Conservation (phyloP, 53 echinoderm and acorn worm species). For the Astropecten irregularis region DNA sequence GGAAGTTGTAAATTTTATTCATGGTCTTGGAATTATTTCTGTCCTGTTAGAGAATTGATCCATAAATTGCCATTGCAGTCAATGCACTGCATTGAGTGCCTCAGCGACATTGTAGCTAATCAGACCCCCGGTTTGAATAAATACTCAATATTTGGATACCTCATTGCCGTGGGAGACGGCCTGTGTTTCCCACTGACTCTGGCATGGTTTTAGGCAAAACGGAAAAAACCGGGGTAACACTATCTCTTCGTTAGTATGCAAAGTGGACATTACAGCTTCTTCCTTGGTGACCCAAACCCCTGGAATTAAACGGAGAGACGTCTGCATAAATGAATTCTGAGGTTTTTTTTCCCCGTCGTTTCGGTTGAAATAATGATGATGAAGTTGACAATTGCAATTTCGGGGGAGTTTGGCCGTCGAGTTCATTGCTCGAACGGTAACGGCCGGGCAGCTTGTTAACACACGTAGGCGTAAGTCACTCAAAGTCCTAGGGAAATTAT, state of each 20-base stretch:
- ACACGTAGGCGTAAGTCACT: background rate
- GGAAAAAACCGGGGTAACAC: constrained; percentile 9
- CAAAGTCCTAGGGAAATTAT: background rate
- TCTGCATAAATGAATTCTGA: constrained; percentile 35
- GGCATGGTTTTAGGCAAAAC: background rate
- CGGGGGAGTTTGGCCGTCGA: background rate
- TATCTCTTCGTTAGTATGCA: constrained; percentile 23
- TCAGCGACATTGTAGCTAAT: no score
- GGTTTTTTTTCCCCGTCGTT: background rate
- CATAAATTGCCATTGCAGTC: no score
- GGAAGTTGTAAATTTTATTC: no score
- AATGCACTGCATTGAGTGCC: no score
- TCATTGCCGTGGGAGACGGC: background rate
- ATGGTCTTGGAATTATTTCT: no score
- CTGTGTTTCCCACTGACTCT: background rate
- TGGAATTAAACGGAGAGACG: constrained; percentile 11
- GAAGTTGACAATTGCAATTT: background rate
- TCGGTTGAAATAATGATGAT: background rate
- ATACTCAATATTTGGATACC: constrained; percentile 9
- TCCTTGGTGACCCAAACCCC: constrained; percentile 12
- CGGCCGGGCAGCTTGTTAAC: background rate
- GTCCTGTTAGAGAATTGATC: no score
- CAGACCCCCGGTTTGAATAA: constrained; percentile 1
- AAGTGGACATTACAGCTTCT: constrained; percentile 14
- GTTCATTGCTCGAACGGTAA: constrained; percentile 28